Percentiles rank a stretch among this genome's conserved stretches.
These are phyloP conservation scores for Morinoia aosen DNA, from an alignment of 2,888 invertebrate species.

Conservation along the genomic window DNA sequence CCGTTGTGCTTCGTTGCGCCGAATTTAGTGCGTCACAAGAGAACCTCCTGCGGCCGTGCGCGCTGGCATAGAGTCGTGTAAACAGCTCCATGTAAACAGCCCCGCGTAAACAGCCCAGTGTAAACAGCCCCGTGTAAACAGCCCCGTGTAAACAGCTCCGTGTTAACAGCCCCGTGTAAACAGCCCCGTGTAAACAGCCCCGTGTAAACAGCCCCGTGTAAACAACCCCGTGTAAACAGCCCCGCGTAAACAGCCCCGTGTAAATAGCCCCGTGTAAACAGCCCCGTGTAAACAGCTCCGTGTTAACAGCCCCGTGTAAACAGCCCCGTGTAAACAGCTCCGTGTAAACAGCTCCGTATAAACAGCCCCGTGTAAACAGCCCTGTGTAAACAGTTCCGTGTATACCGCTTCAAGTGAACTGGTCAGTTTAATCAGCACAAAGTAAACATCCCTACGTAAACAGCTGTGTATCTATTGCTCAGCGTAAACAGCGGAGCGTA, in stretches of 20 bases:
- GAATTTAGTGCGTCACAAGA: slow-evolving; percentile 9
- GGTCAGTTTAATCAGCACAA: background rate
- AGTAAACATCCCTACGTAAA: too few relatives aligned
- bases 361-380: too few relatives aligned
- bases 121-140: background rate
- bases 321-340: too few relatives aligned
- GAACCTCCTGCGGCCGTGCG: background rate
- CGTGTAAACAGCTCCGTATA: too few relatives aligned
- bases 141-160: background rate
- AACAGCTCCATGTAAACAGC: background rate
- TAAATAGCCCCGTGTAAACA: too few relatives aligned
- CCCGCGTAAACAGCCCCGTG: too few relatives aligned
- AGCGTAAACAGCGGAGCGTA: background rate
- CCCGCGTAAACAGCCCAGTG: background rate
- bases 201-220: too few relatives aligned
- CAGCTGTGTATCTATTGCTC: background rate
- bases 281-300: too few relatives aligned
- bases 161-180: background rate
- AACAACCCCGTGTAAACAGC: background rate
- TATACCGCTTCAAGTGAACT: background rate
- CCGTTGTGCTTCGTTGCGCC: background rate
- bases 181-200: too few relatives aligned
- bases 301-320: too few relatives aligned
- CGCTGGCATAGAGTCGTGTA: background rate
- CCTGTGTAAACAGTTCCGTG: too few relatives aligned